Evolutionary conservation across 2,888 invertebrate species (phyloP), one percentile per base, ranked within the genome.

Genomic region (Heteromyza rotundicornis): DNA sequence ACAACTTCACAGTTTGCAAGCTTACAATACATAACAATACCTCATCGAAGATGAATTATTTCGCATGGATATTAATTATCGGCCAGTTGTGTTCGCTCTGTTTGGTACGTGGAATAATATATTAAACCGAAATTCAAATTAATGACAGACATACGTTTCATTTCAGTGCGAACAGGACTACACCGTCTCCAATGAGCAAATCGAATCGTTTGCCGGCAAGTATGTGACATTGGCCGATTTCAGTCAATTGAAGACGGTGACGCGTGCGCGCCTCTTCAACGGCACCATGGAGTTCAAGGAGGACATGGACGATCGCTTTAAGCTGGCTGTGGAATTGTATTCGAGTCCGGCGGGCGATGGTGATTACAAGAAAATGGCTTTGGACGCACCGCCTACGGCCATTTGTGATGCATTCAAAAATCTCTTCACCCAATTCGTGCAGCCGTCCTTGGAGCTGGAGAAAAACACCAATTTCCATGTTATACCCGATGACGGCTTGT

Each of bases 351-450:
- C 71, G 16, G 71, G 70, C 10, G 75, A 78, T 60, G 76, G 75
- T 1, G 69, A 77, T 2, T 79, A 68, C 32, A 73, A 75, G 36
- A 70, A 74, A 1, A 72, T 78, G 68, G 75, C 71, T 14, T 69
- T 75, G 64, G 78, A 75, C 52, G 72, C 78, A 12, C 79, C 78
- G 0, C 71, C 66, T 23, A 77, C 77, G 0, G 67, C 66, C 12
- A 72, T 78, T 2, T 79, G 78, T 54, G 79, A 79, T 10, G 77
- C 73, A 32, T 73, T 78, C 58, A 72, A 76, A 16, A 76, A 78
- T 50, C 73, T 79, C 54, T 78, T 72, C 19, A 70, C 70, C 0
- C 74, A 77, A 54, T 74, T 79, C 22, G 68, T 77, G 0, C 76
- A 79, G 60, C 76, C 77, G 0, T 75, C 78, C 0, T 3, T 79